These are phyloP conservation scores for Amiota communis DNA, from an alignment of 2,888 invertebrate genomes.

Conservation along the genomic window DNA sequence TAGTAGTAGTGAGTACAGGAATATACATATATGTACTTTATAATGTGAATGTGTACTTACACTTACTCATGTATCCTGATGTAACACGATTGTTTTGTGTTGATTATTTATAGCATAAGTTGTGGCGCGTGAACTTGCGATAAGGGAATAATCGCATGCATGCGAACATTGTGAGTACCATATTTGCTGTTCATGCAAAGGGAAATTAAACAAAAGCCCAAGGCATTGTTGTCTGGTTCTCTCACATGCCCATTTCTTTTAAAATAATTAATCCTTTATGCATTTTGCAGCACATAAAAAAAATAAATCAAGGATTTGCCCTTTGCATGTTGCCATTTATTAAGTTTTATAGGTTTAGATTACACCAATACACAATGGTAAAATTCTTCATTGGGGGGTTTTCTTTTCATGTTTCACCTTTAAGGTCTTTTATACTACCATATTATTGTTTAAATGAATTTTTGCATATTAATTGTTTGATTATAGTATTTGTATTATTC, in stretches of 20 bases:
- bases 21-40: no score
- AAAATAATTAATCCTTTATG: background rate
- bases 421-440: background rate
- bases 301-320: background rate
- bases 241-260: no score
- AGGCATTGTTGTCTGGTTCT: no score
- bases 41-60: no score
- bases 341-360: no score
- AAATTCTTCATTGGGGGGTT: no score
- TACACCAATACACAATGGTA: no score
- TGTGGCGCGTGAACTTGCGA: slow-evolving; percentile 17
- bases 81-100: slow-evolving; percentile 6
- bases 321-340: no score
- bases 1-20: no score
- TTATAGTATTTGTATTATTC: background rate
- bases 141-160: slow-evolving; percentile 4
- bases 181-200: slow-evolving; percentile 14
- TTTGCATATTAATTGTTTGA: background rate
- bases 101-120: slow-evolving; percentile 30
- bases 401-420: no score
- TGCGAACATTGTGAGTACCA: background rate
- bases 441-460: background rate
- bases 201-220: background rate
- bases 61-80: background rate
- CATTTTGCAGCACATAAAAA: background rate